Percentiles rank a stretch among this genome's conserved stretches.
These are phyloP conservation scores for Peribatodes rhomboidaria DNA, from an alignment of 2,888 invertebrate species.

Conservation along the genomic window DNA sequence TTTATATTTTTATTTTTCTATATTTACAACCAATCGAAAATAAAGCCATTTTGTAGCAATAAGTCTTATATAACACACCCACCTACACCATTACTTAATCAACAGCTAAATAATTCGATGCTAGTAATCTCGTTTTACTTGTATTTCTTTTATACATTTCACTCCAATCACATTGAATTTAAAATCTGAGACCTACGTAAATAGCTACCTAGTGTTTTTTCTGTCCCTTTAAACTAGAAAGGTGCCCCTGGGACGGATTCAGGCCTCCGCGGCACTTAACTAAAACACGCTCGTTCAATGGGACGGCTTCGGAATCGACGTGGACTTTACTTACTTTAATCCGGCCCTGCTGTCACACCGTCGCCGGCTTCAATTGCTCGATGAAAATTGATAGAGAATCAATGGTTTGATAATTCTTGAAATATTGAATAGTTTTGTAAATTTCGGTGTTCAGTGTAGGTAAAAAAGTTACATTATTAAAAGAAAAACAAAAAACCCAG, in stretches of 20 bases:
- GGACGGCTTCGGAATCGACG: slow-evolving; percentile 58
- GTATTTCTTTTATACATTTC: not conserved
- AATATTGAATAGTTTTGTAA: no score
- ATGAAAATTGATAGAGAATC: not conserved
- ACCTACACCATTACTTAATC: not conserved
- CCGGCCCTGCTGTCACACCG: slow-evolving; percentile 53
- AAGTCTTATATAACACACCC: not conserved
- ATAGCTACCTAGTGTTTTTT: slow-evolving; percentile 40
- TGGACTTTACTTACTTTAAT: slow-evolving; percentile 57
- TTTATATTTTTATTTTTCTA: no score
- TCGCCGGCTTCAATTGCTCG: slow-evolving; percentile 28
- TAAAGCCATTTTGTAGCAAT: not conserved
- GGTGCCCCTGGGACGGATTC: slow-evolving; percentile 44
- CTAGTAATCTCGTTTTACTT: not conserved
- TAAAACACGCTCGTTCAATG: slow-evolving; percentile 60
- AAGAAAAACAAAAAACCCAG: no score
- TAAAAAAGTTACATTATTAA: no score
- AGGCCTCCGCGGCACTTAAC: slow-evolving; percentile 59
- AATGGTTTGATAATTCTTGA: no score
- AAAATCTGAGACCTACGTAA: slow-evolving; percentile 30
- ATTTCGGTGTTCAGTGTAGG: no score
- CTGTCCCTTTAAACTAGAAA: slow-evolving; percentile 46
- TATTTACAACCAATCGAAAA: not conserved
- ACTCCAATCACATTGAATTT: slow-evolving; percentile 26
- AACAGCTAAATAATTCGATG: not conserved